These are phyloP conservation scores for Labrus mixtus DNA, from an alignment of 2,113 vertebrate genomes.

Conservation along the genomic window DNA sequence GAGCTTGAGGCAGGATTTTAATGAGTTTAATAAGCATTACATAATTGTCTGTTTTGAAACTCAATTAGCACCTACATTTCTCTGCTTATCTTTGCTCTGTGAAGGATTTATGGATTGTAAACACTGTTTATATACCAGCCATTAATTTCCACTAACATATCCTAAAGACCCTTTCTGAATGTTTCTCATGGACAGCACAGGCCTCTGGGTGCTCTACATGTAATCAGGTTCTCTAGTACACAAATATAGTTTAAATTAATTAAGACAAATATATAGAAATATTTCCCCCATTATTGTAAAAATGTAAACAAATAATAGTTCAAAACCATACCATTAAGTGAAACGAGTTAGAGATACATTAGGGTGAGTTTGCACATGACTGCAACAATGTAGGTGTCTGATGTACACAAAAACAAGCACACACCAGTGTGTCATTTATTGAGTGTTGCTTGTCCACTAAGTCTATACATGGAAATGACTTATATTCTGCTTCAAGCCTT, in stretches of 20 bases:
- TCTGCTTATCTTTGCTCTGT: conserved; percentile 19
- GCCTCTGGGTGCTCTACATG: neutral
- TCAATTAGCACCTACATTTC: conserved; percentile 50
- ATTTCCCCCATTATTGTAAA: too few relatives aligned
- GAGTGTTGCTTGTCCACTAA: too few relatives aligned
- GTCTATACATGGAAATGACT: too few relatives aligned
- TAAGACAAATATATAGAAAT: too few relatives aligned
- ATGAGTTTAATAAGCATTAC: conserved; percentile 62
- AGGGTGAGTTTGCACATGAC: too few relatives aligned
- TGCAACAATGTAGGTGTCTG: too few relatives aligned
- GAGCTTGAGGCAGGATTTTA: conserved; percentile 53
- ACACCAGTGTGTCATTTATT: too few relatives aligned
- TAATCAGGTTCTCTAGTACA: neutral
- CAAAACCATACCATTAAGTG: too few relatives aligned
- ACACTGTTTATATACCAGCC: conserved; percentile 14
- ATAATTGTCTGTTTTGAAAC: conserved; percentile 61
- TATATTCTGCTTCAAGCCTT: too few relatives aligned
- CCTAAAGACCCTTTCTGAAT: neutral
- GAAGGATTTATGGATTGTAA: conserved; percentile 8
- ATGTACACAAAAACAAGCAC: too few relatives aligned
- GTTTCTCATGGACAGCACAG: neutral
- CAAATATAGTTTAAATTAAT: neutral
- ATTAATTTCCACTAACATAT: neutral
- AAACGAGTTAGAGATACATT: too few relatives aligned
- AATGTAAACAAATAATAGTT: too few relatives aligned